Conservation (phyloP, 2,797 vertebrate genomes). For the Distichodus sexfasciatus region DNA sequence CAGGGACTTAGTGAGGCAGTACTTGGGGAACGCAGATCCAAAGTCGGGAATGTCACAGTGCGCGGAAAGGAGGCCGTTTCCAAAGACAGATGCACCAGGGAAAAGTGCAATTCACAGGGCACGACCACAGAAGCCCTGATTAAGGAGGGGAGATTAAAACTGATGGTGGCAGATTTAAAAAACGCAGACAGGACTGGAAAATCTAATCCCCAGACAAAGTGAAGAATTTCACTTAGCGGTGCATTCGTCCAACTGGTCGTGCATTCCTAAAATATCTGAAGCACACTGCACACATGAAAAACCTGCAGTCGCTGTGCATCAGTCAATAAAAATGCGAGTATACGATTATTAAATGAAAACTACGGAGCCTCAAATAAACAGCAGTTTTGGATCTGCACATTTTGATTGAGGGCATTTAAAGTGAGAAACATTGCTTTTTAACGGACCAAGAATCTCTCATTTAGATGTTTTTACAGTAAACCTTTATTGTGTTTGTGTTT, state of each 20-base stretch:
- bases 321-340: too few relatives aligned
- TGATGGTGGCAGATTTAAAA: slow-evolving; percentile 7
- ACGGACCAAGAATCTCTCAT: too few relatives aligned
- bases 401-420: too few relatives aligned
- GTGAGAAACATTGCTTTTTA: too few relatives aligned
- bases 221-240: not conserved
- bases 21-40: slow-evolving; percentile 32
- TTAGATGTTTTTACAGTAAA: too few relatives aligned
- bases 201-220: not conserved
- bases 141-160: not conserved
- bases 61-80: not conserved
- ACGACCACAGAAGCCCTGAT: not conserved
- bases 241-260: not conserved
- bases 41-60: not conserved
- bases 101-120: not conserved
- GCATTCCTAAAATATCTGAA: too few relatives aligned
- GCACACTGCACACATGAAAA: too few relatives aligned
- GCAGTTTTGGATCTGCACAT: too few relatives aligned
- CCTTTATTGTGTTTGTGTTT: not conserved
- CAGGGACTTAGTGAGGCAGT: slow-evolving; percentile 2
- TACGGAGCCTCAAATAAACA: too few relatives aligned
- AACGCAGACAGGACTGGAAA: not conserved
- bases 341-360: too few relatives aligned
- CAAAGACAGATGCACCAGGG: not conserved
- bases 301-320: too few relatives aligned